phyloP scores from a whole-genome alignment of 2,113 vertebrate genomes.

The Zapus hudsonius region DNA sequence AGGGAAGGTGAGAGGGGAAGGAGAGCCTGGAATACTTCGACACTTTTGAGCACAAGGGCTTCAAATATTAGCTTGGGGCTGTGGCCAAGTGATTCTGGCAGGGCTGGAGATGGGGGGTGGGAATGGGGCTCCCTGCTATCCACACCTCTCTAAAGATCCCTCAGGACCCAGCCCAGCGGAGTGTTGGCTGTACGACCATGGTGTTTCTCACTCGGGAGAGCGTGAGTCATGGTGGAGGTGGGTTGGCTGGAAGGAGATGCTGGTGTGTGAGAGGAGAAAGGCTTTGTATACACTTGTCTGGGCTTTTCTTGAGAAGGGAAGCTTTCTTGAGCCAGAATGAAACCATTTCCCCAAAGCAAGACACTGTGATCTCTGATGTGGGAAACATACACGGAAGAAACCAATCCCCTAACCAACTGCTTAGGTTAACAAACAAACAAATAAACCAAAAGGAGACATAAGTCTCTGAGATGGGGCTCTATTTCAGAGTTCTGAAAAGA shows the following conservation, averaged over 20 bases:
- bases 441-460: not conserved
- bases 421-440: not conserved
- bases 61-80: conserved; percentile 30
- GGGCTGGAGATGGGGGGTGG: too few species aligned
- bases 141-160: not conserved
- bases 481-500: not conserved
- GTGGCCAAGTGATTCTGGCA: not conserved
- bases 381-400: rapidly evolving
- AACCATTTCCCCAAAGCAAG: not conserved
- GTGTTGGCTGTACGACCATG: not conserved
- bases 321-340: not conserved
- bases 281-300: not conserved
- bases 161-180: not conserved
- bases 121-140: rapidly evolving
- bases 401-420: not conserved
- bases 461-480: not conserved
- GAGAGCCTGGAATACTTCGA: rapidly evolving
- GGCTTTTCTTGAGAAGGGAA: not conserved
- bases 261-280: not conserved
- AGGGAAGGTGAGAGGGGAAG: not conserved
- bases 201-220: not conserved
- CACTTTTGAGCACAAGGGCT: not conserved
- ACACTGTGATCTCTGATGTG: not conserved
- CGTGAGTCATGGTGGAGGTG: not conserved
- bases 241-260: not conserved